phyloP scores from a whole-genome alignment of 30 jellyfish, hydroid and myxozoan genomes.

The Euphysa ruthae region DNA sequence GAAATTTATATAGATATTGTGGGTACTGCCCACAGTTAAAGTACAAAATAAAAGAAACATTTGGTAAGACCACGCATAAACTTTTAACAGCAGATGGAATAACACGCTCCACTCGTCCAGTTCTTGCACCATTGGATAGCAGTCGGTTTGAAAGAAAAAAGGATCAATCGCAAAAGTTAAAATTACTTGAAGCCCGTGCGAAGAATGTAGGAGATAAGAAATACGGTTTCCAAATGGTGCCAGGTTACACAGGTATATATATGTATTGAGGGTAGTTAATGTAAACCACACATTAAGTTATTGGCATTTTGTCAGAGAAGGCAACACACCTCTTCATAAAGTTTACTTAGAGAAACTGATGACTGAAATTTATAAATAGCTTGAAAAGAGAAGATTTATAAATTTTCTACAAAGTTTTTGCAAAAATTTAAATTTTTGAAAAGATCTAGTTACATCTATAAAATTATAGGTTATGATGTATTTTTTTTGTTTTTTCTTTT shows the following conservation, averaged over 20 bases:
- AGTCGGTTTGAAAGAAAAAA: neutral
- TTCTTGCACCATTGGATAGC: conserved; percentile 41
- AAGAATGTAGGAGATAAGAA: conserved; percentile 41
- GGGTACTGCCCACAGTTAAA: conserved; percentile 60
- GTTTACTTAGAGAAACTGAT: too few species aligned
- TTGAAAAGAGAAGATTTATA: too few species aligned
- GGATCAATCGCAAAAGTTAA: neutral
- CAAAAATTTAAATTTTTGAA: too few species aligned
- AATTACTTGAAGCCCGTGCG: conserved; percentile 13
- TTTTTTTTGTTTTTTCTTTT: too few species aligned
- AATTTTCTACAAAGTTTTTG: too few species aligned
- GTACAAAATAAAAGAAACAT: conserved; percentile 51
- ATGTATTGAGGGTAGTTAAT: too few species aligned
- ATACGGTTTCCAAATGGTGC: conserved; percentile 46
- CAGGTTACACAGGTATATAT: conserved; percentile 48
- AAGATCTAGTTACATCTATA: too few species aligned
- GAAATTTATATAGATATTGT: conserved; percentile 55
- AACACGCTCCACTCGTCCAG: conserved; percentile 33
- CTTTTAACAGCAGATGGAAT: conserved; percentile 37
- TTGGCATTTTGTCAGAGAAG: too few species aligned
- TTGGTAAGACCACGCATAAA: conserved; percentile 59
- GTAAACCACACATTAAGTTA: too few species aligned
- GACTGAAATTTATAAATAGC: too few species aligned
- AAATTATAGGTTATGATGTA: too few species aligned
- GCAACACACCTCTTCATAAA: too few species aligned